Evolutionary conservation across 2,797 vertebrate species (phyloP).

Genomic region (Anisognathus igniventris): DNA sequence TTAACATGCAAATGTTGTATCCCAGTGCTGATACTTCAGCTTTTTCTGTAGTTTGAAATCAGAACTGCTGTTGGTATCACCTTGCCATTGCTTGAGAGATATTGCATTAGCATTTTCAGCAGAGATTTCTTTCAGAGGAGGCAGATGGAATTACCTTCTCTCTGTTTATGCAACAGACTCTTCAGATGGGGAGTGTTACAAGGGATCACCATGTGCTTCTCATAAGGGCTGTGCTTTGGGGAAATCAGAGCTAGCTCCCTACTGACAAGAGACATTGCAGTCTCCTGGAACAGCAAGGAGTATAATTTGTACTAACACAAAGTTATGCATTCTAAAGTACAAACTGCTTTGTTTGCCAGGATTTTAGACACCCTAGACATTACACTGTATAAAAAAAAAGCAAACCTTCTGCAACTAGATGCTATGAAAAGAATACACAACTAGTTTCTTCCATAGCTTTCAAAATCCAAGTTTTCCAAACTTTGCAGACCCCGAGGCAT

Average conservation of each 20-base stretch:
- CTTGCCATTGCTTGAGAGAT: not conserved
- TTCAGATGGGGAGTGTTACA: not conserved
- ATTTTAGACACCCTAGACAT: not conserved
- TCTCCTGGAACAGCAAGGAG: not conserved
- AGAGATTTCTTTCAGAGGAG: not conserved
- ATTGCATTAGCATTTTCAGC: not conserved
- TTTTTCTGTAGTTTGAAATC: not conserved
- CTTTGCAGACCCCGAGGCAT: not conserved
- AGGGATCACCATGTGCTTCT: not conserved
- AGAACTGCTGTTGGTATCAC: not conserved
- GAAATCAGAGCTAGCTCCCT: not conserved
- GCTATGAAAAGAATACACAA: not conserved
- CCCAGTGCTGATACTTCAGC: not conserved
- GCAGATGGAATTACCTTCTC: not conserved
- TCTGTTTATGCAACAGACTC: not conserved
- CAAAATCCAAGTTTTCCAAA: not conserved
- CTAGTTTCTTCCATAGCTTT: not conserved
- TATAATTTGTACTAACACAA: not conserved
- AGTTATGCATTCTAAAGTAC: not conserved
- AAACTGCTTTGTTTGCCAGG: not conserved
- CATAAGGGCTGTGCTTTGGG: not conserved
- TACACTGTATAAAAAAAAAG: not conserved
- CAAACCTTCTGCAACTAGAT: not conserved
- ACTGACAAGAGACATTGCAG: not conserved
- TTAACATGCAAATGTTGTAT: not conserved